phyloP scores from a whole-genome alignment of 2,797 vertebrate species.

The Carapus acus region DNA sequence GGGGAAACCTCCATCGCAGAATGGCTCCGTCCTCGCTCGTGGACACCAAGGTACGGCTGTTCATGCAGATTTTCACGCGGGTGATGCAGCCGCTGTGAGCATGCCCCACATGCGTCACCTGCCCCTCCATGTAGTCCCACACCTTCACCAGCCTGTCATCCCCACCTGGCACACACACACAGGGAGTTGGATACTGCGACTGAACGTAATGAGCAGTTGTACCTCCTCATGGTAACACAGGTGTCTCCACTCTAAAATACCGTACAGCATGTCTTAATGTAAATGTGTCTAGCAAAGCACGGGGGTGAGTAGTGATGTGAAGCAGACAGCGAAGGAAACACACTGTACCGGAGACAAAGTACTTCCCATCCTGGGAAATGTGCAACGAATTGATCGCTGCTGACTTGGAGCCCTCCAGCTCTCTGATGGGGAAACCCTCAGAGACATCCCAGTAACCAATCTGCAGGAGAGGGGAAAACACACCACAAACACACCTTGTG shows the following conservation, averaged over 20 bases:
- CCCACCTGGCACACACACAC: constrained; percentile 70
- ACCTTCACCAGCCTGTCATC: constrained; percentile 87
- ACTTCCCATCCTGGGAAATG: constrained; percentile 73
- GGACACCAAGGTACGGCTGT: constrained; percentile 77
- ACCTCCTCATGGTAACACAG: no score
- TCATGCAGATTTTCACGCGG: constrained; percentile 76
- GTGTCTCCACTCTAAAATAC: no score
- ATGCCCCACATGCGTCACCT: constrained; percentile 76
- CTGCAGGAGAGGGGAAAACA: constrained; percentile 68
- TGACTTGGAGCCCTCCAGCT: constrained; percentile 76
- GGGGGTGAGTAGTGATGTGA: background rate
- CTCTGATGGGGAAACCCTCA: constrained; percentile 77
- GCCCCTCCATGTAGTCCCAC: constrained; percentile 82
- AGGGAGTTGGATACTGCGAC: no score
- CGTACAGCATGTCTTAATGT: no score
- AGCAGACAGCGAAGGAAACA: constrained; percentile 1
- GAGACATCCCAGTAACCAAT: constrained; percentile 84
- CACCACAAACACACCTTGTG: no score
- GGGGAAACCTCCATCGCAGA: constrained; percentile 80
- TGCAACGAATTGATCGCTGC: constrained; percentile 82
- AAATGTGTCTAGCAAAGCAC: no score
- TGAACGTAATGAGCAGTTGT: background rate
- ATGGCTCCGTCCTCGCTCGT: constrained; percentile 79
- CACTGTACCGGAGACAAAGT: constrained; percentile 80
- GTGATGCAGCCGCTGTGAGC: constrained; percentile 82